Percentiles rank a stretch among this genome's conserved stretches.
Evolutionary conservation across 2,113 vertebrate genomes (phyloP).

Genomic region (Actenoides hombroni): DNA sequence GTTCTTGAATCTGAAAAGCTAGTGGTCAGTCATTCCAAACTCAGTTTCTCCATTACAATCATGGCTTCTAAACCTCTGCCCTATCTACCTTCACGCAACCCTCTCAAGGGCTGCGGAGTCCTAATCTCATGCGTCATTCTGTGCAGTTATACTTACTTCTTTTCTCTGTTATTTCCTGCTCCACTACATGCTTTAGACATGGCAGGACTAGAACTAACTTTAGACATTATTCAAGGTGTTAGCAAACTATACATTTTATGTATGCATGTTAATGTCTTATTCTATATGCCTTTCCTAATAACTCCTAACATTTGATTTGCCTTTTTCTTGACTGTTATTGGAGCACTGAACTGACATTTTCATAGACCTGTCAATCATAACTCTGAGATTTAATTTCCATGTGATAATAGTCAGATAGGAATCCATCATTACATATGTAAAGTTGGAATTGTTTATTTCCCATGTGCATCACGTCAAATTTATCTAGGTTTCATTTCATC

Average conservation of each 20-base stretch:
- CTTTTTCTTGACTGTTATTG: background rate
- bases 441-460: constrained; percentile 21
- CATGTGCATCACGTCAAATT: background rate
- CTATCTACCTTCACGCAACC: fast-evolving
- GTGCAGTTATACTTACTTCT: background rate
- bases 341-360: background rate
- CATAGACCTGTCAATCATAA: background rate
- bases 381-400: background rate
- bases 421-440: constrained; percentile 4
- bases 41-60: background rate
- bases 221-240: background rate
- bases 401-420: background rate
- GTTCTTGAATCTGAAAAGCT: background rate
- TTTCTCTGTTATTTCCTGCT: background rate
- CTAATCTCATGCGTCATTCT: background rate
- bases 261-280: background rate
- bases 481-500: background rate
- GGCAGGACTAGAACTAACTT: background rate
- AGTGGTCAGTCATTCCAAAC: background rate
- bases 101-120: background rate
- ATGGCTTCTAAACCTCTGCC: background rate
- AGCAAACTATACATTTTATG: background rate
- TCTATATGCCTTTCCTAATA: background rate
- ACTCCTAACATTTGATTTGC: background rate
- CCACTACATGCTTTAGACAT: background rate